Conservation (phyloP, 2,888 invertebrate species). For the Argyra leucocephala region DNA sequence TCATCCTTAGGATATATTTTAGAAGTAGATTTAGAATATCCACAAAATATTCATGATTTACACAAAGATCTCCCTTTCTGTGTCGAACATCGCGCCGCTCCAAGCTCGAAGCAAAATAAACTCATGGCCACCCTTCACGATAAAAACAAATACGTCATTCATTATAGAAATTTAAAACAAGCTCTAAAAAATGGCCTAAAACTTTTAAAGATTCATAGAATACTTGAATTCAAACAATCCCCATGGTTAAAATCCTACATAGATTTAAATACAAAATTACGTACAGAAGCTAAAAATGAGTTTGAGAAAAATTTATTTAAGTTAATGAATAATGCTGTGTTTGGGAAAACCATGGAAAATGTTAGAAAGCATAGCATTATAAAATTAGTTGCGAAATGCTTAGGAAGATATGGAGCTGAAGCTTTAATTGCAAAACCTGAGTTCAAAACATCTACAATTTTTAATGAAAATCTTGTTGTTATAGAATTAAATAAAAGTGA, state of each 20-base stretch:
- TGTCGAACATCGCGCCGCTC: neutral
- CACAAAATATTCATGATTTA: neutral
- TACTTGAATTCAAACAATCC: conserved; percentile 32
- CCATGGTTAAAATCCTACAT: conserved; percentile 31
- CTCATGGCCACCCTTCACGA: no score
- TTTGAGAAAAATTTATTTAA: neutral
- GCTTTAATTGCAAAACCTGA: neutral
- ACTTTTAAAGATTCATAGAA: conserved; percentile 27
- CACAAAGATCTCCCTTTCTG: neutral
- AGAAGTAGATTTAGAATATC: neutral
- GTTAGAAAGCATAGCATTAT: neutral
- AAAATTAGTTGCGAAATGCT: neutral
- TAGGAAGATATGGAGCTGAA: neutral
- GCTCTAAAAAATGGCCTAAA: conserved; percentile 14
- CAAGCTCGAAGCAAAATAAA: neutral
- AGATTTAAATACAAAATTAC: conserved; percentile 17
- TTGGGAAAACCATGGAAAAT: neutral
- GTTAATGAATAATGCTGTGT: neutral
- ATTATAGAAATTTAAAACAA: no score
- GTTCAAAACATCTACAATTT: neutral
- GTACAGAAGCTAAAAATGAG: no score
- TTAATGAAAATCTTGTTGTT: neutral
- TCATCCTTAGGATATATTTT: neutral
- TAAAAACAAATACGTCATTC: no score
- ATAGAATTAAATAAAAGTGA: neutral